Evolutionary conservation across 2,113 vertebrate species (phyloP).

Genomic region (Cairina moschata): DNA sequence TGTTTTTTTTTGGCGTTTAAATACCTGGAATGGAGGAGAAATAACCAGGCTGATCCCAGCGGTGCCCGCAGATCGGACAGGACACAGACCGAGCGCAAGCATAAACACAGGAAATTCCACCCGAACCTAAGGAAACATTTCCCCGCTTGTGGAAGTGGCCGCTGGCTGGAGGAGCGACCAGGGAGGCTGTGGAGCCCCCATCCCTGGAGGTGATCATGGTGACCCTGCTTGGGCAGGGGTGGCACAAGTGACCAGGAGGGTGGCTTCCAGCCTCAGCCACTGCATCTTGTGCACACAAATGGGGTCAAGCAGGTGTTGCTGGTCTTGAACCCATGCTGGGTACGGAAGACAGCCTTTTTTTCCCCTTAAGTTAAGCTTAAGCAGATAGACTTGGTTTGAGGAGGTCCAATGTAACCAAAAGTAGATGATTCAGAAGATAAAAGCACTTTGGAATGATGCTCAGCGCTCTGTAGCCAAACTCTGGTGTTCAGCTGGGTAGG

Average conservation of each 20-base stretch:
- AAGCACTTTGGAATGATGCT: too few species aligned
- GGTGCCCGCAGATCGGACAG: background rate
- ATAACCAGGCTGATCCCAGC: background rate
- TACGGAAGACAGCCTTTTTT: background rate
- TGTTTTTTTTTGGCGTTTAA: too few species aligned
- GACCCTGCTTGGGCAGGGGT: too few species aligned
- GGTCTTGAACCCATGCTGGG: too few species aligned
- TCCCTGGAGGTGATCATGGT: rapidly evolving
- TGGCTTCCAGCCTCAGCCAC: background rate
- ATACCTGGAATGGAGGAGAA: background rate
- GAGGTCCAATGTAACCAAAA: background rate
- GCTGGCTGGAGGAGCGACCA: rapidly evolving
- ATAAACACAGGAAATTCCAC: rapidly evolving
- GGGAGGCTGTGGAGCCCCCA: rapidly evolving
- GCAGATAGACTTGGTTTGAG: background rate
- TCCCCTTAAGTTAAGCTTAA: background rate
- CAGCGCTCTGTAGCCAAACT: background rate
- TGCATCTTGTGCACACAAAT: rapidly evolving
- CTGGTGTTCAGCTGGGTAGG: rapidly evolving
- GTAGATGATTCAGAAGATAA: background rate
- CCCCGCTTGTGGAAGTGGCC: rapidly evolving
- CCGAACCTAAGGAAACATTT: rapidly evolving
- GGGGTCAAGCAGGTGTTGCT: rapidly evolving
- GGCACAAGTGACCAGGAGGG: background rate
- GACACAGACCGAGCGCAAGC: rapidly evolving